Conservation (phyloP, 2,797 vertebrate species). For the Trachops cirrhosus region DNA sequence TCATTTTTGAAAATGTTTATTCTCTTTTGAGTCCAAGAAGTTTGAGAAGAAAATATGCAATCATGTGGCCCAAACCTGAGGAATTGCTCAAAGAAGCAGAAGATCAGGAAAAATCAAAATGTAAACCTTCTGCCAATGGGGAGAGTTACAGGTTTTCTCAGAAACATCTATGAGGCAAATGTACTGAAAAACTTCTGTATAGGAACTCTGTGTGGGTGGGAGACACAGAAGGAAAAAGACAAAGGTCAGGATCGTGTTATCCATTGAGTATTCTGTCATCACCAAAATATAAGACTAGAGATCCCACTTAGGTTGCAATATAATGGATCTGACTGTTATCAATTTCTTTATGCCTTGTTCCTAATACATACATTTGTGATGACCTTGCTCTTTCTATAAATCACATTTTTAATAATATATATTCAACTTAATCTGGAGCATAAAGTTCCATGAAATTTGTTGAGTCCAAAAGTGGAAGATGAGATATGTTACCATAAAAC, state of each 20-base stretch:
- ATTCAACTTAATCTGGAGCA: neutral
- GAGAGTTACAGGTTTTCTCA: neutral
- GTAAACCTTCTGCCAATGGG: neutral
- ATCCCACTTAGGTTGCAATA: neutral
- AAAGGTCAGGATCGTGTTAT: neutral
- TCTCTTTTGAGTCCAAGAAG: neutral
- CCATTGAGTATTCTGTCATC: neutral
- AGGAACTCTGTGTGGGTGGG: neutral
- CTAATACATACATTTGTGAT: neutral
- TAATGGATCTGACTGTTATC: neutral
- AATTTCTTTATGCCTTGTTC: neutral
- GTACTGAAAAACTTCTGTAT: neutral
- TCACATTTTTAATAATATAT: neutral
- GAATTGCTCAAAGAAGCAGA: neutral
- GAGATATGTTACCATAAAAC: too few species aligned
- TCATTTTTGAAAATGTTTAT: neutral
- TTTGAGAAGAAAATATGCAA: neutral
- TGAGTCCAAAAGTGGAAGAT: neutral
- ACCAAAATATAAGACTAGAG: neutral
- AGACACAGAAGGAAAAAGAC: neutral
- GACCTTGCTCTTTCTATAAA: neutral
- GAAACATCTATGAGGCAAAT: neutral
- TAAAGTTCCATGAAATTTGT: neutral
- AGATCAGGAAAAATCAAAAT: neutral
- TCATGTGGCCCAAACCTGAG: neutral